Base-by-base conservation (phyloP, 2,888 invertebrate species). In the Chrysolina oricalcia region DNA sequence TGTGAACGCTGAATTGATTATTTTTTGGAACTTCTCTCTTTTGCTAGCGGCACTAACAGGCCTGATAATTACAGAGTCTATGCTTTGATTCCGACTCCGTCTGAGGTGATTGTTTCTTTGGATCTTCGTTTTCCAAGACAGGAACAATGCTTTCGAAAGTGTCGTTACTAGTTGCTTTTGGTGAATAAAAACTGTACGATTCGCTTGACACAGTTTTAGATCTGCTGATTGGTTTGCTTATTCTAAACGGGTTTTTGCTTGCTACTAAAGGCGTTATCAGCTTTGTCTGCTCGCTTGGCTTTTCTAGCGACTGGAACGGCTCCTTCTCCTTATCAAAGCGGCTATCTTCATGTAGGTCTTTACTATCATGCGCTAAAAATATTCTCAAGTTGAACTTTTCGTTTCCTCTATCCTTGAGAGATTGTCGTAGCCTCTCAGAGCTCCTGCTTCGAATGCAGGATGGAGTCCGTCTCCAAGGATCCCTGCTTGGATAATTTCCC, bases 381-480 rank as follows among this genome's bases (percentile, higher is more conserved):
- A 93, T 93, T 71, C 91, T 91, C 50, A 93, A 88, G 84, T 92
- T 93, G 1, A 91, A 89, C 83, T 91, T 92, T 41, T 69, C 62
- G 43, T 56, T 63, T 46, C 35, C 63, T 76, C 65, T 68, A 76
- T 80, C 72, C 70, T 74, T 69, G 73, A 66, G 68, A 35, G 40
- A 50, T 21, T 78, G 75, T 48, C 77, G 70, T 10, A 81, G 48
- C 21, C 80, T 74, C 80, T 78, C 91, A 84, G 81, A 4, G 90
- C 89, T 91, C 90, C 81, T 91, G 90, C 59, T 91, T 85, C 1
- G 87, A 85, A 72, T 86, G 84, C 19, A 88, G 81, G 66, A 88
- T 85, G 1, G 87, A 86, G 48, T 88, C 87, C 72, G 86, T 87
- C 35, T 86, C 85, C 43, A 87, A 70, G 1, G 86, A 85, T n/a